Conservation (phyloP, 2,113 vertebrate species). For the Ctenodactylus gundi region DNA sequence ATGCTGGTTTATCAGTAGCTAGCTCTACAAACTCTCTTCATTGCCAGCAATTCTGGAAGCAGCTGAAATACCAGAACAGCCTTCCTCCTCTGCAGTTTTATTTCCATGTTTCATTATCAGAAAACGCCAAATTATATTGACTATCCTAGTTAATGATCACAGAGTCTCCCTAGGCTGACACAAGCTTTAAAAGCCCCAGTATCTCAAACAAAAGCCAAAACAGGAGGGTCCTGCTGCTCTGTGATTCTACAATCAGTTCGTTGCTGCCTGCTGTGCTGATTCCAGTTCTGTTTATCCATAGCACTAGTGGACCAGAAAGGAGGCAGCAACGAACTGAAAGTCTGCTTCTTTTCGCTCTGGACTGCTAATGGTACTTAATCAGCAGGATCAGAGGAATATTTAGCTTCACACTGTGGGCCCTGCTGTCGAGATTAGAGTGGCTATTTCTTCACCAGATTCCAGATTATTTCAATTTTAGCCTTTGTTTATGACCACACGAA, state of each 20-base stretch:
- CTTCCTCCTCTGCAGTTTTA: background rate
- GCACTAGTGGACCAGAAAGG: background rate
- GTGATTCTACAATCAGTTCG: background rate
- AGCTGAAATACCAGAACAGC: background rate
- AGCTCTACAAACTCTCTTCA: background rate
- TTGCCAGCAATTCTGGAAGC: background rate
- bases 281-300: background rate
- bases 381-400: background rate
- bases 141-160: background rate
- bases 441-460: background rate
- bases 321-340: too few relatives aligned
- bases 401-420: background rate
- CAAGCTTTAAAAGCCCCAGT: background rate
- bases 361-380: background rate
- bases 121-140: background rate
- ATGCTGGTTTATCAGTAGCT: background rate
- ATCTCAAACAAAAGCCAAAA: background rate
- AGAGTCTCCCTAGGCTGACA: background rate
- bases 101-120: background rate
- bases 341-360: background rate
- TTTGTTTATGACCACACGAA: background rate
- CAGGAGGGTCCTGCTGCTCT: rapidly evolving
- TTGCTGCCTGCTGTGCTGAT: too few relatives aligned
- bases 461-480: background rate
- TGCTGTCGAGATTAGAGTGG: background rate